Conservation (phyloP, 2,797 vertebrate species). For the Vultur gryphus region DNA sequence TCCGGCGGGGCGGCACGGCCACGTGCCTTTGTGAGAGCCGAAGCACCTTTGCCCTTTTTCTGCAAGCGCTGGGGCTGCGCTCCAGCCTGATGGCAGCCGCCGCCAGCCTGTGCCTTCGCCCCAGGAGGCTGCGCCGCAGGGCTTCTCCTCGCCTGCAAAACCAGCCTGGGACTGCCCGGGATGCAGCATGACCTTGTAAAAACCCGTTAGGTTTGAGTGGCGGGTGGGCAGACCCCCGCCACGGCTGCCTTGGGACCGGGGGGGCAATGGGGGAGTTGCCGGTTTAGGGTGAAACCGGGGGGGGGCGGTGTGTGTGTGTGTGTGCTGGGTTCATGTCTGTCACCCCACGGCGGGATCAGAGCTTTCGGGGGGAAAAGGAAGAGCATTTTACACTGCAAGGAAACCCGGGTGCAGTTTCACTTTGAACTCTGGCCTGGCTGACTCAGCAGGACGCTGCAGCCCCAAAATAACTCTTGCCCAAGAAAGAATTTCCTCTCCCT, state of each 20-base stretch:
- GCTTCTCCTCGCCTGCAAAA: neutral
- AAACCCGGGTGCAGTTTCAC: neutral
- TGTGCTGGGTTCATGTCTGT: neutral
- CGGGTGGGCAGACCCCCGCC: neutral
- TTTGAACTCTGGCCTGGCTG: neutral
- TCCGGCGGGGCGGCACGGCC: neutral
- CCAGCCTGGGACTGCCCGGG: neutral
- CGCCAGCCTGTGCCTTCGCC: neutral
- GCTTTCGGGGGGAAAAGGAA: neutral
- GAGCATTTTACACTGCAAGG: accelerated
- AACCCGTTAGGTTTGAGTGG: accelerated
- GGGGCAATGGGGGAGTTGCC: neutral
- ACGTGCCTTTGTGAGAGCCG: neutral
- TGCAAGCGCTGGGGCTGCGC: neutral
- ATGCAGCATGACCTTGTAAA: accelerated
- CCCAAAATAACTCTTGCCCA: neutral
- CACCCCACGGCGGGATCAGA: accelerated
- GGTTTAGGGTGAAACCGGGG: neutral
- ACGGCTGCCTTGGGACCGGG: accelerated
- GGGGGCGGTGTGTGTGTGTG: too few species aligned
- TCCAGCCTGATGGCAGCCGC: neutral
- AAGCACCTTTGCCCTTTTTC: neutral
- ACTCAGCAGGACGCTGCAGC: neutral
- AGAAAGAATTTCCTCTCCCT: conserved; percentile 1
- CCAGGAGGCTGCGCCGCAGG: neutral